Evolutionary conservation across 1,140 invertebrate species (phyloP).

Genomic region (Diachasma alloeum): DNA sequence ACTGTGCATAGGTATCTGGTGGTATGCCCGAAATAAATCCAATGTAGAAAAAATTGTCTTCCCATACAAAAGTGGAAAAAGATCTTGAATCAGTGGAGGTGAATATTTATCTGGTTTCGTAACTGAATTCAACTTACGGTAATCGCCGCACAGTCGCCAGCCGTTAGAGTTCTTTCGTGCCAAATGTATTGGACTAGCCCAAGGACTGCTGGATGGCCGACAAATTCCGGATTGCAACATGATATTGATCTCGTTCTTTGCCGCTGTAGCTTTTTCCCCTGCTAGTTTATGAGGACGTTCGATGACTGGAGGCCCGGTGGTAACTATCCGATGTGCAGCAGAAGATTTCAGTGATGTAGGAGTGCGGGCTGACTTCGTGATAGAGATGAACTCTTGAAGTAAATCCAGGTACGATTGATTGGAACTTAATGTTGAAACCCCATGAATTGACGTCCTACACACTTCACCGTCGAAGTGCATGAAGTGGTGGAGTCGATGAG

Average conservation of each 20-base stretch:
- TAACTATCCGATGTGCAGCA: constrained; percentile 3
- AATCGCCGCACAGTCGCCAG: constrained; percentile 51
- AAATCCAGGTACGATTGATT: too few relatives aligned
- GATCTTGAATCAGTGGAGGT: constrained; percentile 45
- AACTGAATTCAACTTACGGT: constrained; percentile 46
- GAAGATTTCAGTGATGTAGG: constrained; percentile 30
- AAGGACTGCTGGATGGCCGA: constrained; percentile 46
- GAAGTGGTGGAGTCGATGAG: constrained; percentile 23
- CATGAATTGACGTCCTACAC: neutral
- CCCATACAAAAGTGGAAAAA: constrained; percentile 45
- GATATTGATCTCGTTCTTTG: constrained; percentile 16
- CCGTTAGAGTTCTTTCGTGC: constrained; percentile 46
- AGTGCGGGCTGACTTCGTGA: neutral
- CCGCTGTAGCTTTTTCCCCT: neutral
- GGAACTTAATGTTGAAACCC: neutral
- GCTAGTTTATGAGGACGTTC: neutral
- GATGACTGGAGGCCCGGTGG: constrained; percentile 41
- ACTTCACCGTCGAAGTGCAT: neutral
- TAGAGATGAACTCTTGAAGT: neutral
- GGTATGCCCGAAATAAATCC: constrained; percentile 57
- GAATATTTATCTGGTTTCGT: constrained; percentile 47
- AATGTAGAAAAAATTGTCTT: constrained; percentile 49
- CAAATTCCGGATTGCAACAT: constrained; percentile 30
- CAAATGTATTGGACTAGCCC: constrained; percentile 50
- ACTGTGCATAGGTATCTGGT: constrained; percentile 53